Percentiles rank a stretch among this genome's conserved stretches.
These are phyloP conservation scores for Drosophila ustulata DNA, from an alignment of 2,888 invertebrate genomes.

Conservation along the genomic window DNA sequence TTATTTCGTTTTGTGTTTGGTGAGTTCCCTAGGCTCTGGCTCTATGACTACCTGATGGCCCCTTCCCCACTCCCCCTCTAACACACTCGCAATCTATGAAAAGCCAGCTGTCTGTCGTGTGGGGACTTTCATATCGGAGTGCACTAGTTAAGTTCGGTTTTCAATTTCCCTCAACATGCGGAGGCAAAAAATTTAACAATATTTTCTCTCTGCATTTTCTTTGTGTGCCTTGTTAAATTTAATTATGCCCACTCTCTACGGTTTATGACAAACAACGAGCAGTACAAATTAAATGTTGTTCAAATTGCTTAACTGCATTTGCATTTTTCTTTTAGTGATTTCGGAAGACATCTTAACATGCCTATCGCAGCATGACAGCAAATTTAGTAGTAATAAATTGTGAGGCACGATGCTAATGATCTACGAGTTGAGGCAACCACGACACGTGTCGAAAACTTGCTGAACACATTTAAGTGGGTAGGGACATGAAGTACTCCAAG, in stretches of 20 bases:
- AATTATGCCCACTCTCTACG: not conserved
- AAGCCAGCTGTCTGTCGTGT: conserved; percentile 5
- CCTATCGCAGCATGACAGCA: not conserved
- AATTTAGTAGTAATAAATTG: conserved; percentile 6
- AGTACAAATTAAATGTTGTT: not conserved
- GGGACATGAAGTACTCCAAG: not conserved
- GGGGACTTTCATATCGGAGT: not conserved
- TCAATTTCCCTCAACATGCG: not conserved
- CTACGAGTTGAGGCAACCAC: conserved; percentile 4
- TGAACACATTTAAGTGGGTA: not conserved
- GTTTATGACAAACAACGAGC: not conserved
- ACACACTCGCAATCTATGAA: conserved; percentile 3
- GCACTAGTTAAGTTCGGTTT: not conserved
- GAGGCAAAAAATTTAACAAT: not conserved
- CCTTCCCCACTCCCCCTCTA: not conserved
- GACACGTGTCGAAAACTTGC: conserved; percentile 10
- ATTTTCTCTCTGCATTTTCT: not conserved
- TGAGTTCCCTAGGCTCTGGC: conserved; percentile 40
- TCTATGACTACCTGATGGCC: conserved; percentile 27
- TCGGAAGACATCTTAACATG: not conserved
- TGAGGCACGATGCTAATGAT: conserved; percentile 3
- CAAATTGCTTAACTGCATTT: conserved; percentile 1
- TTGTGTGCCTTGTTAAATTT: not conserved
- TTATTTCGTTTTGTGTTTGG: conserved; percentile 71
- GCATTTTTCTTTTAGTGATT: not conserved